Conservation (phyloP, 1,140 invertebrate genomes). For the Anadara kagoshimensis region DNA sequence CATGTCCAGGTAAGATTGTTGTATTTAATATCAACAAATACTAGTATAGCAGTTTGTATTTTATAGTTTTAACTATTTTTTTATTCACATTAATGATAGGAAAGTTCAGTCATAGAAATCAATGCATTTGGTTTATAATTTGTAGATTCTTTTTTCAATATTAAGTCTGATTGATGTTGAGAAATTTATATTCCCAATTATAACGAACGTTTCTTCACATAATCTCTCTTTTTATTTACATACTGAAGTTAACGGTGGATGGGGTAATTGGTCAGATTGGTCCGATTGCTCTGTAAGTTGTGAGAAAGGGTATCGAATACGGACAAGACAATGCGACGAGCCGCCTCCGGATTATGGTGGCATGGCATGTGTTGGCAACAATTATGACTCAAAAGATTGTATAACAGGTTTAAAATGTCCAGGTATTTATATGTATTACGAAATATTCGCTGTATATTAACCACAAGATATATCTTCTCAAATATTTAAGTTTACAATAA, state of each 20-base stretch:
- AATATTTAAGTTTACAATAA: neutral
- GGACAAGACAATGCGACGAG: slow-evolving; percentile 5
- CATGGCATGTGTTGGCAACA: neutral
- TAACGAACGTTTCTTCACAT: neutral
- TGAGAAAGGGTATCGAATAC: neutral
- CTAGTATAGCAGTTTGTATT: no score
- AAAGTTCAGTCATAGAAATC: neutral
- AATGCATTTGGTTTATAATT: no score
- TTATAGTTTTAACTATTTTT: neutral
- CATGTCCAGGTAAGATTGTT: no score
- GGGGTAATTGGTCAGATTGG: neutral
- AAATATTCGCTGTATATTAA: neutral
- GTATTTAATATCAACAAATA: no score
- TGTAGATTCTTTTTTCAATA: no score
- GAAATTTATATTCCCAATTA: neutral
- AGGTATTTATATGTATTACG: neutral
- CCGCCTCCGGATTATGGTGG: slow-evolving; percentile 17
- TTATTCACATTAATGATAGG: neutral
- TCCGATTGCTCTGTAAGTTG: neutral
- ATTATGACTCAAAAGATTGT: neutral
- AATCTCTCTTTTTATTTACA: neutral
- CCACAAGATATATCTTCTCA: neutral
- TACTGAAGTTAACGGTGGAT: neutral
- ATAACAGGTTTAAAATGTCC: neutral
- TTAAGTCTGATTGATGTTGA: neutral